These are phyloP conservation scores for Xiphophorus maculatus DNA, from an alignment of 2,113 vertebrate species.

Conservation along the genomic window DNA sequence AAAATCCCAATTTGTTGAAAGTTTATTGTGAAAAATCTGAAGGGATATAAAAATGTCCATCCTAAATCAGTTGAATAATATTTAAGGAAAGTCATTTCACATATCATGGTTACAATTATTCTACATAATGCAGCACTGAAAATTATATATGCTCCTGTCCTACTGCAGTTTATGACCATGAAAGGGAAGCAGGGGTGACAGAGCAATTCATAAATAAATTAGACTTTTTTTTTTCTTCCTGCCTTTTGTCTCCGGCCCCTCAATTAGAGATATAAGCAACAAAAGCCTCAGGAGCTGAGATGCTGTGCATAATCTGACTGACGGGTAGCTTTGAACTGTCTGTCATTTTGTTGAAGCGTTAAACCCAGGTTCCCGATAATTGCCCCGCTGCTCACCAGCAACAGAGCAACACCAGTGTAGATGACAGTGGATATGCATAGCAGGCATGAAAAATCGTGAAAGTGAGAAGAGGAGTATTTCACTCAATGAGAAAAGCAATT, in stretches of 20 bases:
- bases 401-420: constrained; percentile 58
- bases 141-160: not conserved
- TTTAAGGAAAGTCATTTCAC: not conserved
- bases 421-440: constrained; percentile 66
- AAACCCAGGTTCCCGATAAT: constrained; percentile 69
- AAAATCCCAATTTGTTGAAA: not conserved
- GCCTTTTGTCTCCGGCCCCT: constrained; percentile 44
- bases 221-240: constrained; percentile 18
- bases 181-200: constrained; percentile 27
- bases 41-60: not conserved
- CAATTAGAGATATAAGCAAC: constrained; percentile 34
- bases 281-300: constrained; percentile 44
- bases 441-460: constrained; percentile 62
- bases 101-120: not conserved
- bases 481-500: constrained; percentile 49
- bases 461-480: constrained; percentile 35
- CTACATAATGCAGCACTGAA: not conserved
- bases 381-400: constrained; percentile 58
- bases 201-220: constrained; percentile 43
- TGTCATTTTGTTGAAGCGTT: constrained; percentile 70
- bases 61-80: not conserved
- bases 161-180: constrained; percentile 4
- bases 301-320: constrained; percentile 58
- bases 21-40: too few species aligned
- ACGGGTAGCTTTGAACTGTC: constrained; percentile 68